Evolutionary conservation across 1,140 invertebrate genomes (phyloP), one percentile per base, ranked within the genome.

Genomic region (Drosophila repleta): DNA sequence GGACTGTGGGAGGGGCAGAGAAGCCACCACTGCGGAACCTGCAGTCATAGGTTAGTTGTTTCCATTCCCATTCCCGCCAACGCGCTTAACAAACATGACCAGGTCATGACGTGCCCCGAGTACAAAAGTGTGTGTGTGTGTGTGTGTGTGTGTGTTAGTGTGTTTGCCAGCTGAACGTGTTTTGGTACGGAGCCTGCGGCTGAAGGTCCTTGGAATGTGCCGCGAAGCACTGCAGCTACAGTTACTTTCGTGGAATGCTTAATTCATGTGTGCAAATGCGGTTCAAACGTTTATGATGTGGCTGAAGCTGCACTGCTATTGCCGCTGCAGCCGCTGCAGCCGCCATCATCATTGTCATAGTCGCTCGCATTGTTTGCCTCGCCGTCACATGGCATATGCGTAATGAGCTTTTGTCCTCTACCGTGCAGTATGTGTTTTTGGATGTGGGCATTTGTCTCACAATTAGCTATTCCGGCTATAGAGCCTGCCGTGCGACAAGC

Each of bases 191-290:
- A 4, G 26, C 49, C 11, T 52, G 61, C 45, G 29, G n/a, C 29
- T 43, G 61, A 26, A 53, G 61, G 65, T 81, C 66, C 63, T 66
- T 66, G 69, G 62, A 70, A 87, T 78, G 65, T 68, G 53, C 58
- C 80, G 58, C 67, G 67, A 74, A 68, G 74, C 73, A 73, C 68
- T 69, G 74, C 65, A 64, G 65, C 49, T 51, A 39, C 75, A 76
- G 75, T 88, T 88, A 88, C 84, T 85, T 88, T 90, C 70, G 76
- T 51, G 78, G 83, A 88, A 80, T 89, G 76, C 80, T 84, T 89
- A 84, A 88, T 89, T 89, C 84, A 80, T 79, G 76, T 77, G 79
- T 84, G 76, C 80, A 55, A 88, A 70, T 89, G 84, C 60, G 76
- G 84, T 77, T 53, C 77, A 79, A 84, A 78, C 84, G 84, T 80